These are phyloP conservation scores for Copidosoma floridanum DNA, from an alignment of 1,140 invertebrate genomes.

Conservation along the genomic window DNA sequence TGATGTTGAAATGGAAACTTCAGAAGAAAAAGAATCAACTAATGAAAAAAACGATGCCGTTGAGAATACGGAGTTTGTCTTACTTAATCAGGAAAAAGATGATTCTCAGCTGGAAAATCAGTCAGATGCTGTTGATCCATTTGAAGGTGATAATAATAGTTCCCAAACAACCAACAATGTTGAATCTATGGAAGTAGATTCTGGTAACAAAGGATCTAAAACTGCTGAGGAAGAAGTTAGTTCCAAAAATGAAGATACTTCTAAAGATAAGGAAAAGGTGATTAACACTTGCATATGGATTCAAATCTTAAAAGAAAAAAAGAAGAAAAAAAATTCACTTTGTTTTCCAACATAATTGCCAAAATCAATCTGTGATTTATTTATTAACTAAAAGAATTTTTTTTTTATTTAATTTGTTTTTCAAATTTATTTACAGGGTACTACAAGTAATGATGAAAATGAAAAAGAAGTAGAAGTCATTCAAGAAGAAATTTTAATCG, in stretches of 20 bases:
- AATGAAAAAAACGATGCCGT: constrained; percentile 24
- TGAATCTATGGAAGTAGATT: constrained; percentile 43
- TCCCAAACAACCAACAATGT: constrained; percentile 36
- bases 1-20: not conserved
- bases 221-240: not conserved
- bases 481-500: too few relatives aligned
- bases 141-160: constrained; percentile 45
- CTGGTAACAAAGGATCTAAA: constrained; percentile 7
- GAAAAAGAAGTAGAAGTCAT: not conserved
- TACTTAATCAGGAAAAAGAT: constrained; percentile 52
- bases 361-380: too few relatives aligned
- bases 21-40: constrained; percentile 5
- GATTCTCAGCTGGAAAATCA: constrained; percentile 47
- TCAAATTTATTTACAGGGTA: not conserved
- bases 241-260: constrained; percentile 1
- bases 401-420: not conserved
- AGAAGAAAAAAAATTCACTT: too few relatives aligned
- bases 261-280: constrained; percentile 11
- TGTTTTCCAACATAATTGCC: too few relatives aligned
- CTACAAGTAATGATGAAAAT: not conserved
- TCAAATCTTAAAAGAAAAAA: too few relatives aligned
- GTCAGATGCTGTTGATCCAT: constrained; percentile 53
- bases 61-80: constrained; percentile 52
- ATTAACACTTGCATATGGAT: not conserved
- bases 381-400: too few relatives aligned